Evolutionary conservation across 1,140 invertebrate genomes (phyloP).

Genomic region (Drosophila subobscura): DNA sequence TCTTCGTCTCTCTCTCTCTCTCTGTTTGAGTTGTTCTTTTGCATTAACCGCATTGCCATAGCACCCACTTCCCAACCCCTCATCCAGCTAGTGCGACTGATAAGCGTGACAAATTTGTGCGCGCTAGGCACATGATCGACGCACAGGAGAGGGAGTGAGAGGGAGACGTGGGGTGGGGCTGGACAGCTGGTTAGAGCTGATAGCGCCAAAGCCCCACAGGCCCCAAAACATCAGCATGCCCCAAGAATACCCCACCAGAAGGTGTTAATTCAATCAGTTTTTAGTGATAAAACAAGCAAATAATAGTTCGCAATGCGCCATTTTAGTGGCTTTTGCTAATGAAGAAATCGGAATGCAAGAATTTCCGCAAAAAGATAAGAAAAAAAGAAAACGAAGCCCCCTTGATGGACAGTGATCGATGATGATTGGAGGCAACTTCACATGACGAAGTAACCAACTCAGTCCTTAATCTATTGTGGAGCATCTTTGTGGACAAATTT

Average conservation of each 20-base stretch:
- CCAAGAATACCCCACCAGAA: slow-evolving; percentile 4
- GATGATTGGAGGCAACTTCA: no score
- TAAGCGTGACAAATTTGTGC: slow-evolving; percentile 74
- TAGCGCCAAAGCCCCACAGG: slow-evolving; percentile 37
- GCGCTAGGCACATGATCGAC: slow-evolving; percentile 66
- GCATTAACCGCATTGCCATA: neutral
- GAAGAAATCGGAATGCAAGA: no score
- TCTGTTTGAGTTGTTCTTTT: slow-evolving; percentile 2
- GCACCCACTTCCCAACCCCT: neutral
- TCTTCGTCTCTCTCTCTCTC: neutral
- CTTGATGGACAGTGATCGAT: no score
- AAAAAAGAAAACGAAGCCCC: slow-evolving; percentile 1
- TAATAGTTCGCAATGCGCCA: slow-evolving; percentile 3
- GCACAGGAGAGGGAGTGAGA: neutral
- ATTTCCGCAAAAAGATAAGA: no score
- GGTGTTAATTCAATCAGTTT: slow-evolving; percentile 55
- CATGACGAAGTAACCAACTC: no score
- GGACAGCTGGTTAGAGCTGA: slow-evolving; percentile 34
- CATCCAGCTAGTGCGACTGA: slow-evolving; percentile 24
- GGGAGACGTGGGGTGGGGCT: no score
- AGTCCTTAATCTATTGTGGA: no score
- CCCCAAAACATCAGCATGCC: no score
- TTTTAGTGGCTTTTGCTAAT: neutral
- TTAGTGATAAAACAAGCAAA: slow-evolving; percentile 25
- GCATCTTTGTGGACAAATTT: no score